Evolutionary conservation across 2,113 vertebrate genomes (phyloP).

Genomic region (Mirounga angustirostris): DNA sequence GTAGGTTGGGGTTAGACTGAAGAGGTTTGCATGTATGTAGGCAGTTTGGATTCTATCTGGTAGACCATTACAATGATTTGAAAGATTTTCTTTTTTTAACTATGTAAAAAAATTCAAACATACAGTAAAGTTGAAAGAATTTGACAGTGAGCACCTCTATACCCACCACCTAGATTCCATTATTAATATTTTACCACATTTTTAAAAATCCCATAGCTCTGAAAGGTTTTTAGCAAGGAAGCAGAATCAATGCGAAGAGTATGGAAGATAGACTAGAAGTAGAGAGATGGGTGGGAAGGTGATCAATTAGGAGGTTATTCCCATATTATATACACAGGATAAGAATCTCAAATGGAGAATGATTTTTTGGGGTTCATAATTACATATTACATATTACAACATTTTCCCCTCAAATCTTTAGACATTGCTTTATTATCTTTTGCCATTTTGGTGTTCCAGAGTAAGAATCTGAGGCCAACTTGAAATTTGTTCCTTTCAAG

Average conservation of each 20-base stretch:
- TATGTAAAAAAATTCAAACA: background rate
- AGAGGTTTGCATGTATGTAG: background rate
- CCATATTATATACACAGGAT: background rate
- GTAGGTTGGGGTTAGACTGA: background rate
- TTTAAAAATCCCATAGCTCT: background rate
- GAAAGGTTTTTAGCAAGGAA: background rate
- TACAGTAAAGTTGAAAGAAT: background rate
- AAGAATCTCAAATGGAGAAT: background rate
- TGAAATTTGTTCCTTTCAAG: slow-evolving; percentile 49
- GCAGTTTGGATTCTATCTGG: background rate
- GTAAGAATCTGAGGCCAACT: background rate
- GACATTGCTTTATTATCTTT: background rate
- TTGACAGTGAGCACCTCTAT: background rate
- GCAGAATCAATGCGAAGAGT: background rate
- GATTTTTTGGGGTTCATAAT: background rate
- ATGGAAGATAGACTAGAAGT: background rate
- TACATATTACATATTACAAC: background rate
- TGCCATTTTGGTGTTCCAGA: background rate
- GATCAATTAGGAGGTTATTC: background rate
- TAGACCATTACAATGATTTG: background rate
- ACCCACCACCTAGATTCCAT: background rate
- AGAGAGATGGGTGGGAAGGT: background rate
- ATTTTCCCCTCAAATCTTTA: background rate
- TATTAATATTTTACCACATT: background rate
- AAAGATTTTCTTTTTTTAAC: background rate